Base-by-base conservation (phyloP, 2,888 invertebrate genomes). In the Yponomeuta cagnagella region DNA sequence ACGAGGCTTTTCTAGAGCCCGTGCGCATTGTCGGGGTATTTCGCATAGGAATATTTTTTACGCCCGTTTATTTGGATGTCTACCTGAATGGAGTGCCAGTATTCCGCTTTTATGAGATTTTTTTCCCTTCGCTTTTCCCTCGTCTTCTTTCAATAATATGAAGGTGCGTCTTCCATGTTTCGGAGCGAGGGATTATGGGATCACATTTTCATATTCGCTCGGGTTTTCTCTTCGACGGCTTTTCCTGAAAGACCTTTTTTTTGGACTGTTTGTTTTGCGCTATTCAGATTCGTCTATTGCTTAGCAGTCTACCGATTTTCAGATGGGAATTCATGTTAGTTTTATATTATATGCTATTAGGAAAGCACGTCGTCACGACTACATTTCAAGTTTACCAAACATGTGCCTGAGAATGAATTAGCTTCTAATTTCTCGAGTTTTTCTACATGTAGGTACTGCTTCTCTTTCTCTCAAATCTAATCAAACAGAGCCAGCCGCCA, bases 51-150 rank as follows among this genome's bases (percentile, higher is more conserved):
- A 90, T 89, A 90, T 91, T 91, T 90, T 91, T 90, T 88, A 87
- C 84, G 86, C 83, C 83, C 82, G 81, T 87, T 87, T 88, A 89
- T 90, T 87, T 86, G 85, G 85, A 85, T 79, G 80, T 85, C 83
- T 87, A 91, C 89, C 91, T 90, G 90, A 88, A 90, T 89, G 87
- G 89, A 89, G 88, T 88, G 84, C 82, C 83, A 89, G 86, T 86
- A 89, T 89, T 88, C 52, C 87, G 83, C 80, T 90, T 37, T 89
- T 90, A 91, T 91, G 90, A 91, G 90, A 89, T 89, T 84, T 83
- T 23, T 82, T 86, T 72, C 43, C 63, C 52, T 58, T 58, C 52
- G 52, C 15, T 58, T 58, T 58, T 58, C 52, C 15, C 52, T 5
- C 52, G 52, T 58, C 52, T 58, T 58, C 52, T 72, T 84, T 81